These are phyloP conservation scores for Pterophyllum scalare DNA, from an alignment of 2,113 vertebrate species.

Conservation along the genomic window DNA sequence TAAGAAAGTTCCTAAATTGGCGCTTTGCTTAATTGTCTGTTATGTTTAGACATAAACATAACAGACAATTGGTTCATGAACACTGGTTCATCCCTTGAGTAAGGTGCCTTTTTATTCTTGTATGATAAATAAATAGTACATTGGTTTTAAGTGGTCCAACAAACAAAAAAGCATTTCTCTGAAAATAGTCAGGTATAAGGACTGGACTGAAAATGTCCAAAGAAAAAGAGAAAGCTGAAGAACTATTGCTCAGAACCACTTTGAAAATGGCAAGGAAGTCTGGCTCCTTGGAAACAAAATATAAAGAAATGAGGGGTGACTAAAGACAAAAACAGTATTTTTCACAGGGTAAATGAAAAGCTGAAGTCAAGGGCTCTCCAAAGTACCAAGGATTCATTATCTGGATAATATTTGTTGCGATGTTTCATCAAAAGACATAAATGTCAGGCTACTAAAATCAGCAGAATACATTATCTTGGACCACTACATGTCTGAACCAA, in stretches of 20 bases:
- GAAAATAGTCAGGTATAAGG: not conserved
- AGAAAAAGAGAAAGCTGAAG: not conserved
- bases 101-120: not conserved
- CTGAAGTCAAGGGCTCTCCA: not conserved
- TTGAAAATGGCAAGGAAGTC: not conserved
- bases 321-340: too few relatives aligned
- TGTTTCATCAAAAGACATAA: not conserved
- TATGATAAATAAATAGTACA: not conserved
- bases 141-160: not conserved
- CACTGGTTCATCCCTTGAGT: not conserved
- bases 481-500: not conserved
- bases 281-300: not conserved
- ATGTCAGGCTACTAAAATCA: not conserved
- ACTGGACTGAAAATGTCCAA: not conserved
- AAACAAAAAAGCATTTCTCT: not conserved
- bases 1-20: not conserved
- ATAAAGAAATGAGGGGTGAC: not conserved
- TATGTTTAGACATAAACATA: not conserved
- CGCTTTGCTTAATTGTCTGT: not conserved
- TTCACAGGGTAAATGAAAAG: not conserved
- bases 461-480: not conserved
- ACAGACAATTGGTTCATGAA: too few relatives aligned
- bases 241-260: not conserved
- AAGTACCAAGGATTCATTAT: not conserved
- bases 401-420: not conserved